Conservation (phyloP, 1,140 invertebrate genomes). For the Halyomorpha halys region DNA sequence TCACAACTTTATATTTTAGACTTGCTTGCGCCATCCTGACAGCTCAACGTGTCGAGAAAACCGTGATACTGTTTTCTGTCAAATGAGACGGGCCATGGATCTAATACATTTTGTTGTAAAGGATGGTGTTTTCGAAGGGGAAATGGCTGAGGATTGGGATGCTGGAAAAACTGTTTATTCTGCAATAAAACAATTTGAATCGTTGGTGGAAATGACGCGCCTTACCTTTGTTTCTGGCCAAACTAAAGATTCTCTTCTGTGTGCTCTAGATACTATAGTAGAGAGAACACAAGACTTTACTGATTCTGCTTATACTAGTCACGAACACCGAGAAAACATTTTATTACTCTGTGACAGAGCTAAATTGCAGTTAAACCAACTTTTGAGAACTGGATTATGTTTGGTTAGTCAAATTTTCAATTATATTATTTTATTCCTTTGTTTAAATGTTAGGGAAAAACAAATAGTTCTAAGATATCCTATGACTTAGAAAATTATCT, state of each 20-base stretch:
- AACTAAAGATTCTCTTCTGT: slow-evolving; percentile 54
- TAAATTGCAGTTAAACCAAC: slow-evolving; percentile 73
- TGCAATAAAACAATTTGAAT: slow-evolving; percentile 70
- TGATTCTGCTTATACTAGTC: slow-evolving; percentile 94
- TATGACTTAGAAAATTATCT: no score
- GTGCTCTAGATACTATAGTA: slow-evolving; percentile 78
- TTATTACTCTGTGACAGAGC: slow-evolving; percentile 79
- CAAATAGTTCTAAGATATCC: no score
- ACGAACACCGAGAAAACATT: slow-evolving; percentile 93
- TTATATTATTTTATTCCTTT: neutral
- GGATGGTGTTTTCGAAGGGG: slow-evolving; percentile 65
- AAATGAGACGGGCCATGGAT: slow-evolving; percentile 94
- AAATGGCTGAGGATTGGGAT: slow-evolving; percentile 51
- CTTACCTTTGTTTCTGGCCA: slow-evolving; percentile 30
- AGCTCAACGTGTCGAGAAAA: slow-evolving; percentile 86
- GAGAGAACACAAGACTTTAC: slow-evolving; percentile 98
- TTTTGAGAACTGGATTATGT: slow-evolving; percentile 71
- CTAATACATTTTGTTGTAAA: slow-evolving; percentile 95
- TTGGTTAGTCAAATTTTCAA: slow-evolving; percentile 50
- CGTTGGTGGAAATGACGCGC: slow-evolving; percentile 56
- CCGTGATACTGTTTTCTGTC: slow-evolving; percentile 92
- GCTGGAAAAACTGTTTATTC: slow-evolving; percentile 58
- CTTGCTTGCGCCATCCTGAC: slow-evolving; percentile 89
- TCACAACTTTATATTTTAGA: slow-evolving; percentile 38
- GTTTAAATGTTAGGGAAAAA: no score